Evolutionary conservation across 1,140 invertebrate species (phyloP), one percentile per base, ranked within the genome.

Genomic region (Eumaeus atala): DNA sequence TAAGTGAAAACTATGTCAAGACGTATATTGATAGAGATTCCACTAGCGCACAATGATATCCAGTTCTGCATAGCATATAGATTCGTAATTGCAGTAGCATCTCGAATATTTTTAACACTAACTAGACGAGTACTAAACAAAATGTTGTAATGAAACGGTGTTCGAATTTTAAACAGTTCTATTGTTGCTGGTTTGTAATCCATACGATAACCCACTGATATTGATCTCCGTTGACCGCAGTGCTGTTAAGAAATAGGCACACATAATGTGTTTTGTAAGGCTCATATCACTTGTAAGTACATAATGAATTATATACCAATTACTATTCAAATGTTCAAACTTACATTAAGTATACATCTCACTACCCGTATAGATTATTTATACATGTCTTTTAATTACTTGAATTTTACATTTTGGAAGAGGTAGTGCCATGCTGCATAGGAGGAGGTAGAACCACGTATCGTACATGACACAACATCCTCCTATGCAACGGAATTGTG

Each of bases 81-180:
- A 44, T 44, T 44, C 9, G 16, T 16, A 44, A 16, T 12, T 16
- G 14, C 48, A 14, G 17, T 11, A 42, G 12, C n/a, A 28, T 28
- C 17, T 33, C 33, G n/a, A n/a, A n/a, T n/a, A n/a, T n/a, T 54
- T 54, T 28, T 54, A n/a, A 48, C 28, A 36, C 10, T 36, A 36
- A 16, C 14, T 36, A 9, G 10, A 7, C 11, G 36, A 21, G 17
- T 18, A 40, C 14, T 28, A 37, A 37, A 52, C 16, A 42, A 14
- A 28, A 37, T 44, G 40, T 9, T 17, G 40, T 44, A 44, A 44
- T 16, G 2, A 44, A 7, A 44, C 16, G 40, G 10, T 44, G 40
- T 44, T 44, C 40, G 40, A 44, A 44, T 44, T 44, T 44, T 44
- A 44, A 44, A 44, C 40, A 14, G 40, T 44, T 44, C 40, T 44